Evolutionary conservation across 37 sponge, comb jelly and placozoan genomes (phyloP), one percentile per base, ranked within the genome.

Genomic region (Geodia barretti): DNA sequence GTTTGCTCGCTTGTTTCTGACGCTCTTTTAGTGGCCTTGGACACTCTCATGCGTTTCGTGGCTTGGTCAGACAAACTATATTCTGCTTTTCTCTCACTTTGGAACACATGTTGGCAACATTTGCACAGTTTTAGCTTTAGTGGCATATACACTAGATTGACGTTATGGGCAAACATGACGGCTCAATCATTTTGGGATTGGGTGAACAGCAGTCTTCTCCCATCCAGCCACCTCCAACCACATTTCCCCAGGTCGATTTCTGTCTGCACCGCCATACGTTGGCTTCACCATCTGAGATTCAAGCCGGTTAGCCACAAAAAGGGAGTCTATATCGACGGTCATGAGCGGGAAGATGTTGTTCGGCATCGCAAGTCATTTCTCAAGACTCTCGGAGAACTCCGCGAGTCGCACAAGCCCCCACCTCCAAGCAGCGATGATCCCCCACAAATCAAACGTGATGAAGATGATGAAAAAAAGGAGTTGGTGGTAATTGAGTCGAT

Each of bases 161-260:
- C n/a, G n/a, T n/a, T n/a, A n/a, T n/a, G n/a, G n/a, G n/a, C 80
- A 3, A 80, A 80, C 71, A 68, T 80, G 80, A 80, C 71, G 25
- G 80, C 80, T 4, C 4, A 19, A n/a, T 5, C 2, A 2, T 78
- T 78, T 28, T 65, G 67, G 21, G 67, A 37, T 11, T 78, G 62
- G 34, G 71, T 70, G 23, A 80, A 80, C 61, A n/a, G 35, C 7
- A 62, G 4, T 76, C 39, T 76, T 26, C 47, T 78, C 4, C 80
- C 70, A 26, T 29, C 24, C 35, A 30, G 26, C 31, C 65, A 72
- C 64, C 41, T 74, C 4, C 75, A 75, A 30, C 68, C 74, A 5
- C 1, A 63, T 4, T 72, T 72, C 73, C 82, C 82, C 20, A 64
- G 74, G 24, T 61, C 73, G 4, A 72, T 72, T 73, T 81, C 73